phyloP scores from a whole-genome alignment of 2,888 invertebrate species.

The Meliscaeva auricollis region DNA sequence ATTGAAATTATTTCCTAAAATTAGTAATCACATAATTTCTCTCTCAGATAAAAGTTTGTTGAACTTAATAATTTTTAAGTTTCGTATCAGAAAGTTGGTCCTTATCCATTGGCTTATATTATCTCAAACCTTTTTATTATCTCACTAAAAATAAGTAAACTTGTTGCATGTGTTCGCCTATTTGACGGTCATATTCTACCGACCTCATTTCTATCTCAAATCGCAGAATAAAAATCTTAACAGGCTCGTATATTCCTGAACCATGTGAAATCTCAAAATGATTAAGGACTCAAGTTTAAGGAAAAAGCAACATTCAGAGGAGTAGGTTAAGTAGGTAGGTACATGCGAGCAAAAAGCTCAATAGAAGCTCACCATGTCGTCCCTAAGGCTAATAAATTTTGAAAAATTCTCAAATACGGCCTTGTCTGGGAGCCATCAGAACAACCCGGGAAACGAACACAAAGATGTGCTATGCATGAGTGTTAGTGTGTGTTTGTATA shows the following conservation, averaged over 20 bases:
- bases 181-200: too few relatives aligned
- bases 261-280: conserved; percentile 3
- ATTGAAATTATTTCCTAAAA: too few relatives aligned
- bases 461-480: background rate
- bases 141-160: too few relatives aligned
- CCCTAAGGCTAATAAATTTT: conserved; percentile 31
- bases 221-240: background rate
- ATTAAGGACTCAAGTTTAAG: conserved; percentile 16
- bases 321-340: too few relatives aligned
- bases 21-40: too few relatives aligned
- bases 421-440: background rate
- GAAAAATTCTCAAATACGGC: conserved; percentile 52
- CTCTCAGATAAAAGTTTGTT: too few relatives aligned
- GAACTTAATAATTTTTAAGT: too few relatives aligned
- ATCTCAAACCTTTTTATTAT: too few relatives aligned
- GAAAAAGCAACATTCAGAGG: background rate
- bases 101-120: too few relatives aligned
- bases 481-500: background rate
- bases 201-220: background rate
- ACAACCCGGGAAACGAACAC: background rate
- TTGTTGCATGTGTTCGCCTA: too few relatives aligned
- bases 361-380: conserved; percentile 30
- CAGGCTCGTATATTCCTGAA: background rate
- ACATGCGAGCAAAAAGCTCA: conserved; percentile 1
- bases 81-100: too few relatives aligned